Conservation (phyloP, 2,113 vertebrate species). For the Tyto alba region DNA sequence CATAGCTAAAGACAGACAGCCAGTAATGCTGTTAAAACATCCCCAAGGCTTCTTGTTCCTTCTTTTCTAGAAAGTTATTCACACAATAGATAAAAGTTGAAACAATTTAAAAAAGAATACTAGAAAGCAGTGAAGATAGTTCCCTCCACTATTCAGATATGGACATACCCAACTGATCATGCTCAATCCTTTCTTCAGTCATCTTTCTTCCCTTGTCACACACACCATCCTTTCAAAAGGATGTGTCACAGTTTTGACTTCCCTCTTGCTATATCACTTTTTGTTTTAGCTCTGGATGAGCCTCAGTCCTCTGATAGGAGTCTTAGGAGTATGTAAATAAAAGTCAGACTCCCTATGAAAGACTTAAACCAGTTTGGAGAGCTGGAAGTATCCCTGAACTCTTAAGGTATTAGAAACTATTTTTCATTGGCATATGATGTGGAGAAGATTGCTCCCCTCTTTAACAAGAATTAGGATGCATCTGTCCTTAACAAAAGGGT, state of each 20-base stretch:
- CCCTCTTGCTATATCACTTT: background rate
- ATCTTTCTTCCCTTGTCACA: background rate
- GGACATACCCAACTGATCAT: background rate
- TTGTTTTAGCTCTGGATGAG: background rate
- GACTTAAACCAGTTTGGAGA: background rate
- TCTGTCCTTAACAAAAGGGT: background rate
- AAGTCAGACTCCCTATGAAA: background rate
- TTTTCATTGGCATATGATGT: background rate
- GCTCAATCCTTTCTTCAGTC: background rate
- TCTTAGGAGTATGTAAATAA: background rate
- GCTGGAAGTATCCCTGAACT: background rate
- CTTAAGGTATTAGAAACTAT: background rate
- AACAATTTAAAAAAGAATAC: background rate
- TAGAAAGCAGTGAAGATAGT: background rate
- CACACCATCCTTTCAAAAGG: background rate
- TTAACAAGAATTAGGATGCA: accelerated
- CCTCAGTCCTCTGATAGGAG: background rate
- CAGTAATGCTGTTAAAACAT: background rate
- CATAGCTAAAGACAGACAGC: background rate
- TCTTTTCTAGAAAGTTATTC: background rate
- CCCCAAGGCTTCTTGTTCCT: background rate
- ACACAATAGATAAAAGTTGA: background rate
- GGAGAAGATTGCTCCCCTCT: background rate
- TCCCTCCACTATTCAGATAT: background rate
- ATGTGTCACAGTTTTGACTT: background rate